phyloP scores from a whole-genome alignment of 2,113 vertebrate genomes.

The Tragelaphus imberbis region DNA sequence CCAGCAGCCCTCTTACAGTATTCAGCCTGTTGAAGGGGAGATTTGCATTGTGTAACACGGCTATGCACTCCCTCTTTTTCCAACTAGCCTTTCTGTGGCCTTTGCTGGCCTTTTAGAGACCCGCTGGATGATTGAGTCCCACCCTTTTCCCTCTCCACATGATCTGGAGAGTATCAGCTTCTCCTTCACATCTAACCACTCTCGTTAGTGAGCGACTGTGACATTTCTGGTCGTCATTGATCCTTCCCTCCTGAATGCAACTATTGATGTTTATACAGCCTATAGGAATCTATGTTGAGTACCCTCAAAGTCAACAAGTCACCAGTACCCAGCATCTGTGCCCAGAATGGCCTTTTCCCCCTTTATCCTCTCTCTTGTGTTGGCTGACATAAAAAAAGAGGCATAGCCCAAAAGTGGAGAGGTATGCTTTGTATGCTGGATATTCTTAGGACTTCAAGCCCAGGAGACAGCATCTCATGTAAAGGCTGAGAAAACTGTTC shows the following conservation, averaged over 20 bases:
- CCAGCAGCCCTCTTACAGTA: not conserved
- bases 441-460: not conserved
- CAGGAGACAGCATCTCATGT: not conserved
- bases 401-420: not conserved
- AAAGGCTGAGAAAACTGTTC: not conserved
- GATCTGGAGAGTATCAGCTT: not conserved
- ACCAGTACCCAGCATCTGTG: not conserved
- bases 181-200: not conserved
- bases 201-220: not conserved
- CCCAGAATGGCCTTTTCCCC: not conserved
- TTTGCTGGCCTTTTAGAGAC: not conserved
- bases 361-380: not conserved
- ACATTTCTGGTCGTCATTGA: not conserved
- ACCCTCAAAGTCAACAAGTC: not conserved
- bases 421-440: not conserved
- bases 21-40: not conserved
- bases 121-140: rapidly evolving
- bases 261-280: not conserved
- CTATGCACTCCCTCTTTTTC: not conserved
- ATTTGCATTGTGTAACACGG: rapidly evolving
- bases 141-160: not conserved
- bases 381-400: not conserved
- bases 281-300: not conserved
- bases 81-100: not conserved
- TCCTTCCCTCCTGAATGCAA: not conserved